Base-by-base conservation (phyloP, 2,888 invertebrate species). In the Leptogaster cylindrica region DNA sequence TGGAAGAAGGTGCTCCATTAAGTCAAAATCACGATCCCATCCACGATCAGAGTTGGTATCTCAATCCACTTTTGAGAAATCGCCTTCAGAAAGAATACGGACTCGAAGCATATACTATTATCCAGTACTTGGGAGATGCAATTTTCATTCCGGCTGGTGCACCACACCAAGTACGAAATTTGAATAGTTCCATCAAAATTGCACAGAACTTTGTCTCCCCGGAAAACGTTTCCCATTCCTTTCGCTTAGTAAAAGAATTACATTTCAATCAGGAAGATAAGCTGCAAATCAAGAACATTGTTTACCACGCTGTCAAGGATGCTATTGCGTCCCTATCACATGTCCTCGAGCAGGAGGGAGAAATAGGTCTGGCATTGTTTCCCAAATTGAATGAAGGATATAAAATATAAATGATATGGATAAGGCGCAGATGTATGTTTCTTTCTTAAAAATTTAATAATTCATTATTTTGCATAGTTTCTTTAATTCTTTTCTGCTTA, bases 201-300 rank as follows among this genome's bases (percentile, higher is more conserved):
- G 97, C 98, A 0, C 96, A 97, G 81, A 97, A 98, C 82, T 98
- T 98, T 83, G 97, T 98, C 0, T 97, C 97, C 2, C 97, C 97
- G 0, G 97, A 98, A 82, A 97, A 97, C 80, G 91, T 97, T 20
- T 91, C 93, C 41, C 94, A 96, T 76, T 98, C 97, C 83, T 96
- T 97, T 84, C 92, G 93, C 78, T 84, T 98, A 73, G 97, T 97
- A 20, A 94, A 97, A 77, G 97, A 98, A 83, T 97, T 98, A 70
- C 97, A 97, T 83, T 90, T 92, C 71, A 97, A 98, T 83, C 97
- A 96, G 81, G 97, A 98, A 82, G 98, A 98, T 82, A 98, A 98
- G 81, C 84, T 98, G 69, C 94, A 97, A 84, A 96, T 97, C 66
- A 97, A 97, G 83, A 98, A 97, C 81, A 97, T 98, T 74, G 94